Evolutionary conservation across 2,797 vertebrate genomes (phyloP).

Genomic region (Cryptoprocta ferox): DNA sequence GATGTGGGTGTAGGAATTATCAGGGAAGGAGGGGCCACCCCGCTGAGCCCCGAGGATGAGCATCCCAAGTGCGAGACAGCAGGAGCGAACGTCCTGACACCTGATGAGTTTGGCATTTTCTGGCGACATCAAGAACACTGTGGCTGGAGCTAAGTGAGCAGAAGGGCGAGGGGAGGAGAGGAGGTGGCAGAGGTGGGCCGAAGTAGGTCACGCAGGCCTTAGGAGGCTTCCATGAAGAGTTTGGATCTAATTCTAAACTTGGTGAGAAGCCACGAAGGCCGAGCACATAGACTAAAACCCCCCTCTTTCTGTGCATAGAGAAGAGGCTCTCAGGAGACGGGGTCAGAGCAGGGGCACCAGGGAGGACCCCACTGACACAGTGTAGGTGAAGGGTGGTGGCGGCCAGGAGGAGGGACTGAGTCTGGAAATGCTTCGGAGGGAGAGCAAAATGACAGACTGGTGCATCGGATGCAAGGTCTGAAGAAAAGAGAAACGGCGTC

Average conservation of each 20-base stretch:
- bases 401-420: not conserved
- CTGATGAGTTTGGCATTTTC: not conserved
- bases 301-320: not conserved
- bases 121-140: not conserved
- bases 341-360: not conserved
- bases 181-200: rapidly evolving
- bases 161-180: not conserved
- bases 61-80: not conserved
- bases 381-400: not conserved
- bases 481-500: not conserved
- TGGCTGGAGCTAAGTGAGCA: not conserved
- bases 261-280: not conserved
- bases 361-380: rapidly evolving
- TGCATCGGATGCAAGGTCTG: too few relatives aligned
- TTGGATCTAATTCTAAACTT: not conserved
- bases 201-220: not conserved
- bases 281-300: not conserved
- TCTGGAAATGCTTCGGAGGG: not conserved
- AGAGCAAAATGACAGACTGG: not conserved
- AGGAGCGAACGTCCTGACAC: not conserved
- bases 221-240: not conserved
- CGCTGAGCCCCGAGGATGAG: not conserved
- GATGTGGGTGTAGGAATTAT: not conserved
- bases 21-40: not conserved
- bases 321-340: not conserved